Conservation (phyloP, 1,140 invertebrate genomes). For the Eufriesea mexicana region DNA sequence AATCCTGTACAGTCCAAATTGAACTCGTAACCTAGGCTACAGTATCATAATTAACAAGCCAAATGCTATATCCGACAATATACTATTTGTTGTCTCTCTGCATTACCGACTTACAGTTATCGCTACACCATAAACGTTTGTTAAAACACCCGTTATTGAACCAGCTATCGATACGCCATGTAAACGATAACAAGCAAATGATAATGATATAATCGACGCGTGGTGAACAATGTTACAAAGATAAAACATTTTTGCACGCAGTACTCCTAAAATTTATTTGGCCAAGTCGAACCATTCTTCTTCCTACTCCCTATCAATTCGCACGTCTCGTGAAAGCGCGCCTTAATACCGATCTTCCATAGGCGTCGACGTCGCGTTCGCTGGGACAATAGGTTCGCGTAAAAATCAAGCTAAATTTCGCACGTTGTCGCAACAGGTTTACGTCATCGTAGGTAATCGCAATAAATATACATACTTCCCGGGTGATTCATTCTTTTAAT, state of each 20-base stretch:
- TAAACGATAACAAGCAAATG: background rate
- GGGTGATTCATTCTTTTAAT: slow-evolving; percentile 24
- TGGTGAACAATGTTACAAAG: background rate
- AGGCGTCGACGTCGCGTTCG: too few species aligned
- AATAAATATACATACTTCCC: background rate
- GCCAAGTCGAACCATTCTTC: background rate
- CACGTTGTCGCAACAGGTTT: background rate
- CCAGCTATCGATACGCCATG: too few species aligned
- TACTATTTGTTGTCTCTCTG: too few species aligned
- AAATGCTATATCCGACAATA: too few species aligned
- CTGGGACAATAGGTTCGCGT: background rate
- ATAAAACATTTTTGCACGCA: slow-evolving; percentile 3
- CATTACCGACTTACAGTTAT: background rate
- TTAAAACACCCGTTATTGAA: background rate
- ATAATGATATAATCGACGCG: slow-evolving; percentile 2
- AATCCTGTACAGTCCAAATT: too few species aligned
- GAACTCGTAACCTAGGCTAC: too few species aligned
- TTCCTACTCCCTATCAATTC: background rate
- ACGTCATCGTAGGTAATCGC: slow-evolving; percentile 6
- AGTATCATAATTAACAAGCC: too few species aligned
- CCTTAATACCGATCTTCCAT: background rate
- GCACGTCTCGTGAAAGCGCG: background rate
- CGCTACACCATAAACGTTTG: too few species aligned
- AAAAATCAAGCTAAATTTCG: background rate
- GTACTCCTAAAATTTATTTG: too few species aligned